Evolutionary conservation across 1,140 invertebrate genomes (phyloP), one percentile per base, ranked within the genome.

Genomic region (Drosophila saltans): DNA sequence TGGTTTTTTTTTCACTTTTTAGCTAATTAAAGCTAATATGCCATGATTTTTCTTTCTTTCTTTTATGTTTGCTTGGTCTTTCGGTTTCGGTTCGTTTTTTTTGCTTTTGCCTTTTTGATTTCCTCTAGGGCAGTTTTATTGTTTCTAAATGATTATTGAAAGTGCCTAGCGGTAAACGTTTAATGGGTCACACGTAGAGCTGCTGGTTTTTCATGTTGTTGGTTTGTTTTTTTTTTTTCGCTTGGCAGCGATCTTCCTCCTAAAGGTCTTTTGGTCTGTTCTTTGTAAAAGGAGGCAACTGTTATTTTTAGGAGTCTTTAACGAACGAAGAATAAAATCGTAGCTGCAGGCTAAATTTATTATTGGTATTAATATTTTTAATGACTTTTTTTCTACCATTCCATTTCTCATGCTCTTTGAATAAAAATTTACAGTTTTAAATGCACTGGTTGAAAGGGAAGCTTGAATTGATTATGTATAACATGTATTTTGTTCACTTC

Each of bases 61-160:
- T 52, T 52, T 52, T 3, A 36, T 36, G 33, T 36, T 36, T 36
- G 33, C 33, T 36, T 36, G 33, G 33, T 36, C 33, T 36, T 36
- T 36, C 33, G 33, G 28, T 30, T 30, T 30, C 16, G 16, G 21
- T 48, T 48, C 8, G 5, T 45, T 45, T n/a, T 45, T n/a, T 48
- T 48, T 7, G 16, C 7, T 48, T 59, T 33, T 61, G 40, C 41
- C 30, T 63, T 43, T 43, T 80, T 40, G 16, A 58, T 48, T 68
- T 63, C 45, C 16, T 77, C 69, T 68, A 63, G 48, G 43, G 65
- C 33, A 43, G 21, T 62, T 81, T 78, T 69, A 82, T 78, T 69
- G 71, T 59, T 58, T 67, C 72, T 61, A 75, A 82, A 82, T 75
- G 68, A 72, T 82, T 78, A 69, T 75, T 61, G 60, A 64, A 68